Evolutionary conservation across 2,888 invertebrate species (phyloP).

Genomic region (Rotaria macrura): DNA sequence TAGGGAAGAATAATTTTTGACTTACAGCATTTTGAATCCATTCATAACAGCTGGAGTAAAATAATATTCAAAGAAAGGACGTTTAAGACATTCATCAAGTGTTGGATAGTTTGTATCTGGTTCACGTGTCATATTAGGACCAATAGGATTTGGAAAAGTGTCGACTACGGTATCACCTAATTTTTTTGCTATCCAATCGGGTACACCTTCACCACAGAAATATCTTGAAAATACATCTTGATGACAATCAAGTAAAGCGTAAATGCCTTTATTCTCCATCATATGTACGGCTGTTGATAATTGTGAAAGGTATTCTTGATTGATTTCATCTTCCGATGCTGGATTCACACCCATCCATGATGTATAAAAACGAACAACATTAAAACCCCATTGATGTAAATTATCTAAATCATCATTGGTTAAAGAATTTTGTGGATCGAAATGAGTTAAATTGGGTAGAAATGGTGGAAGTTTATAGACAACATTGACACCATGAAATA

Average conservation of each 20-base stretch:
- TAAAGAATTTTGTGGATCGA: slow-evolving; percentile 34
- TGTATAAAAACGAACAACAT: slow-evolving; percentile 39
- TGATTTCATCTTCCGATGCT: slow-evolving; percentile 33
- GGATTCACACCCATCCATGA: slow-evolving; percentile 41
- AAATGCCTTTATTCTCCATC: slow-evolving; percentile 37
- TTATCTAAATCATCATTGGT: slow-evolving; percentile 37
- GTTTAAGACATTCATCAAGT: background rate
- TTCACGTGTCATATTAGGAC: background rate
- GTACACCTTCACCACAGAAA: slow-evolving; percentile 2
- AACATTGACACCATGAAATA: slow-evolving; percentile 40
- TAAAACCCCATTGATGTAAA: slow-evolving; percentile 40
- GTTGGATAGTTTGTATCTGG: background rate
- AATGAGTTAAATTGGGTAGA: slow-evolving; percentile 27
- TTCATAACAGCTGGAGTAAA: background rate
- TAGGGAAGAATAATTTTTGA: too few species aligned
- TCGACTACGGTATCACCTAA: background rate
- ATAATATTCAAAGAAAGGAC: slow-evolving; percentile 5
- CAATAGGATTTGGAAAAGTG: background rate
- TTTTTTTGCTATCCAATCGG: background rate
- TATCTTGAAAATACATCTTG: slow-evolving; percentile 38
- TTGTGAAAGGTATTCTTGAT: slow-evolving; percentile 38
- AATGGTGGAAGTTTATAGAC: slow-evolving; percentile 39
- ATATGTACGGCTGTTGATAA: slow-evolving; percentile 36
- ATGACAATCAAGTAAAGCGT: slow-evolving; percentile 40
- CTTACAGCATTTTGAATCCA: background rate